Evolutionary conservation across 2,797 vertebrate species (phyloP).

Genomic region (Acomys russatus): DNA sequence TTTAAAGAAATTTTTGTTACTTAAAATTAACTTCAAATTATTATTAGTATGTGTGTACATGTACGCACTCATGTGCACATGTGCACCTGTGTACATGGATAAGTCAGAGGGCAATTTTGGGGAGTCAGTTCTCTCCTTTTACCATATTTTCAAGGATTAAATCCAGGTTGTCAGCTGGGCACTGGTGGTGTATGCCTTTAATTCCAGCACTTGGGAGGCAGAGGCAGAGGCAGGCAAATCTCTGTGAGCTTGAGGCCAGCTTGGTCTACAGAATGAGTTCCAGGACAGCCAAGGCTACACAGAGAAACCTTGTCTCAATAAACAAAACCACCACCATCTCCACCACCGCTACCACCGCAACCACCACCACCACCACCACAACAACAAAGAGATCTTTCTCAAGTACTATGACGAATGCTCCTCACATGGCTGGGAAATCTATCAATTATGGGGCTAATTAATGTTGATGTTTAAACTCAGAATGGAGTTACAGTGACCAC

Average conservation of each 20-base stretch:
- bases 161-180: no score
- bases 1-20: not conserved
- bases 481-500: slow-evolving; percentile 82
- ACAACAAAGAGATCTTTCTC: slow-evolving; percentile 48
- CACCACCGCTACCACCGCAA: no score
- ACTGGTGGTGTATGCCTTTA: no score
- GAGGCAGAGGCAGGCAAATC: no score
- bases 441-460: slow-evolving; percentile 87
- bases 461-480: slow-evolving; percentile 84
- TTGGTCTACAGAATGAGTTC: no score
- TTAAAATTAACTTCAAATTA: not conserved
- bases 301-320: no score
- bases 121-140: not conserved
- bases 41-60: not conserved
- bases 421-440: slow-evolving; percentile 71
- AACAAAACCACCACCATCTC: no score
- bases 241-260: no score
- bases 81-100: not conserved
- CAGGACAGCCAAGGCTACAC: no score
- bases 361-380: no score
- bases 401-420: slow-evolving; percentile 61
- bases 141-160: not conserved
- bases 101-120: not conserved
- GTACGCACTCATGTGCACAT: not conserved
- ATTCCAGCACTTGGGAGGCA: no score